Base-by-base conservation (phyloP, 2,797 vertebrate genomes). In the Dermochelys coriacea region DNA sequence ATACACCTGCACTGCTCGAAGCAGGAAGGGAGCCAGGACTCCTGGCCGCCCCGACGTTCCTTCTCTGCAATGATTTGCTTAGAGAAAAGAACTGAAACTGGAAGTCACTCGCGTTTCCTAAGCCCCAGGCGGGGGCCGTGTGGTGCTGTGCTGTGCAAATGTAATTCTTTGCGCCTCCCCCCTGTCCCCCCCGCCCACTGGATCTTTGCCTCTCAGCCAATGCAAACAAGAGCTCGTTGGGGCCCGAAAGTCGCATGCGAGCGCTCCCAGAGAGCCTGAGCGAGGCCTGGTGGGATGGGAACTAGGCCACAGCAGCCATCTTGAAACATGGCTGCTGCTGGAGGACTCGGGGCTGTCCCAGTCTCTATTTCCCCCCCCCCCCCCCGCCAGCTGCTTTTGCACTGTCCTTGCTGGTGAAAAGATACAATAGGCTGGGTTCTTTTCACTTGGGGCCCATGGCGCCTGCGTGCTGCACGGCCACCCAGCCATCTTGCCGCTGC, bases 41-140 rank as follows among this genome's bases (percentile, higher is more conserved):
- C 77, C 55, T 29, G 74, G 41, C 74, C 0, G 0, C 19, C 47
- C 37, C 0, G 0, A 4, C 5, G 15, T 34, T 52, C 59, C 75
- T 2, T 25, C 23, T 10, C 4, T 18, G 0, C 9, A 0, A 3
- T 1, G 2, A 91, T 94, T 95, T 95, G 93, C 57, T 86, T 94
- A 94, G 90, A 94, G 93, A 51, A 87, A 96, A 94, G 96, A 97
- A 95, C 74, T 85, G 95, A 96, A 97, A 94, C 95, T 9, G 41
- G 41, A 14, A 47, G 74, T 47, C 12, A 45, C 41, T 75, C 0
- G 0, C 12, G 2, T 0, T 19, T 5, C 81, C 4, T 15, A 29
- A n/a, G 37, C 25, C 21, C 4, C 8, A 10, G 16, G 77, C 5
- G 12, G 41, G 71, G 45, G 71, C 16, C 18, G 18, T 3, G 8